phyloP scores from a whole-genome alignment of 2,888 invertebrate genomes.

The Subacronicta megacephala region DNA sequence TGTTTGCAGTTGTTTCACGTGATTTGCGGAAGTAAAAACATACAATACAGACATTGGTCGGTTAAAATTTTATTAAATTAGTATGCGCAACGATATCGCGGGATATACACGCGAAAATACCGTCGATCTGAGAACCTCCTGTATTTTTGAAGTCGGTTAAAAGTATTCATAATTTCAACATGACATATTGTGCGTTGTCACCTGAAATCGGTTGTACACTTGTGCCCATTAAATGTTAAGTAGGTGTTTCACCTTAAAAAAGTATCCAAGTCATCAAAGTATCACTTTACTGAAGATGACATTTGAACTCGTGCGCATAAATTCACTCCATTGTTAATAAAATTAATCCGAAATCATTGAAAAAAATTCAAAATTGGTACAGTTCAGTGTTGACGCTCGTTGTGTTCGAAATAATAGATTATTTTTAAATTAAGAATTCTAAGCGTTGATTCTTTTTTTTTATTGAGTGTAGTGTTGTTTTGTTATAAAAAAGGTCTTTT shows the following conservation, averaged over 20 bases:
- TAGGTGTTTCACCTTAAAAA: slow-evolving; percentile 35
- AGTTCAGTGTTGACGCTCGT: slow-evolving; percentile 15
- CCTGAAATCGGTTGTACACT: too few species aligned
- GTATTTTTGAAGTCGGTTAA: too few species aligned
- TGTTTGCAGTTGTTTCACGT: too few species aligned
- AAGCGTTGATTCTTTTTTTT: neutral
- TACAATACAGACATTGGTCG: too few species aligned
- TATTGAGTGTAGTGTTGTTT: neutral
- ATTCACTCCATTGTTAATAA: slow-evolving; percentile 5
- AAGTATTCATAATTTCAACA: too few species aligned
- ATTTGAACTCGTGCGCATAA: slow-evolving; percentile 20
- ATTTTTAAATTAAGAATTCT: too few species aligned
- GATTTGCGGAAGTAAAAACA: too few species aligned
- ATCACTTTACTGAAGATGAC: slow-evolving; percentile 27
- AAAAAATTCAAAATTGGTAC: slow-evolving; percentile 10
- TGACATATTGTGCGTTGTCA: too few species aligned
- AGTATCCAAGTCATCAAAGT: slow-evolving; percentile 16
- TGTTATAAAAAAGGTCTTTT: neutral
- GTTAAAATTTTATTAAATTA: too few species aligned
- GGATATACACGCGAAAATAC: too few species aligned
- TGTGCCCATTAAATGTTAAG: neutral
- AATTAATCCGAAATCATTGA: neutral
- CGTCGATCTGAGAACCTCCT: too few species aligned
- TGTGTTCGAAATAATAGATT: slow-evolving; percentile 14
- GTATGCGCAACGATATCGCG: too few species aligned